Percentiles rank a stretch among this genome's conserved stretches.
Conservation (phyloP, 2,888 invertebrate species). For the Oxystoma pomonae region DNA sequence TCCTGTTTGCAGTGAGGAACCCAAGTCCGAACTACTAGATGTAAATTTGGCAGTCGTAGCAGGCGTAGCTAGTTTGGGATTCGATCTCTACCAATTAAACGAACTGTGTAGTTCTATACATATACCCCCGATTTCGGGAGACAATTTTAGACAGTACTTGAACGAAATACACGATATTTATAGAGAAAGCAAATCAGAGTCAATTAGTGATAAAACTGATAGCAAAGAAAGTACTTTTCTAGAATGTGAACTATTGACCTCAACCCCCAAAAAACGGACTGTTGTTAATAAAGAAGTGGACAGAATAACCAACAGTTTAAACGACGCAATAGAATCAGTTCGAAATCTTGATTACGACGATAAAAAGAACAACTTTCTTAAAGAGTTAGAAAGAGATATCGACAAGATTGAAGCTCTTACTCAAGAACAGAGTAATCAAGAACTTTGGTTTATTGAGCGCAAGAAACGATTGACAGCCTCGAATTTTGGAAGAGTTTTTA, state of each 20-base stretch:
- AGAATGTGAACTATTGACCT: constrained; percentile 7
- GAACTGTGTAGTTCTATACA: constrained; percentile 31
- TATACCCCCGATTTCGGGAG: constrained; percentile 26
- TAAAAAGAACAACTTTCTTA: constrained; percentile 25
- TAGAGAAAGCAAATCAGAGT: constrained; percentile 18
- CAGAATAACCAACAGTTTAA: constrained; percentile 6
- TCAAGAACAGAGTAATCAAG: constrained; percentile 26
- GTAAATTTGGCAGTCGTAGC: constrained; percentile 32
- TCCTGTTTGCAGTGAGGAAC: constrained; percentile 31
- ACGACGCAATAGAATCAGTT: constrained; percentile 6
- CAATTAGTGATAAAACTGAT: neutral
- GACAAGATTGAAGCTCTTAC: constrained; percentile 26
- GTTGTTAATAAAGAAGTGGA: neutral
- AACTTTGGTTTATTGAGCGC: constrained; percentile 33
- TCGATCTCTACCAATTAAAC: constrained; percentile 29
- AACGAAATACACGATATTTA: constrained; percentile 31
- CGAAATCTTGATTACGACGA: constrained; percentile 15
- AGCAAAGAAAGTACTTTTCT: constrained; percentile 14
- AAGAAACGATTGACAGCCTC: constrained; percentile 36
- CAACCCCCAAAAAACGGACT: constrained; percentile 17
- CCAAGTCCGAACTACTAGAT: constrained; percentile 28
- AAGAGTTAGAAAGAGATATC: constrained; percentile 27
- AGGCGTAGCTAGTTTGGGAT: constrained; percentile 30
- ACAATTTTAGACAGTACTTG: constrained; percentile 26
- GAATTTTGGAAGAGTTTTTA: constrained; percentile 34